phyloP scores from a whole-genome alignment of 2,797 vertebrate genomes.

The Potorous gilbertii region DNA sequence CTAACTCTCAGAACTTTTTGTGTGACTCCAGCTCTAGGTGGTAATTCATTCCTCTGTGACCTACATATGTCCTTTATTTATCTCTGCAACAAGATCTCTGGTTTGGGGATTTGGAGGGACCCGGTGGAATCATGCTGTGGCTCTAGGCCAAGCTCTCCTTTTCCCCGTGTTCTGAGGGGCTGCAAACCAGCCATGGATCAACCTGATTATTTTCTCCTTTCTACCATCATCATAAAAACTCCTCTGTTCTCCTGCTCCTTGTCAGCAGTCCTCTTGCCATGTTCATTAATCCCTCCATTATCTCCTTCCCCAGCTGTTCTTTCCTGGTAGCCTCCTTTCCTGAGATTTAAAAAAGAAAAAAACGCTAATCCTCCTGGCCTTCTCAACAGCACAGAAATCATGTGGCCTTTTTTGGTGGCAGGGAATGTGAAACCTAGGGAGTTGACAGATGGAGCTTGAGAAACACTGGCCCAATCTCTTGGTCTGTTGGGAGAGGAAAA shows the following conservation, averaged over 20 bases:
- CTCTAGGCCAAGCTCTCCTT: background rate
- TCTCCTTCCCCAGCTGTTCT: constrained; percentile 34
- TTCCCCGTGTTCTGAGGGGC: background rate
- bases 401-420: background rate
- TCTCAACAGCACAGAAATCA: constrained; percentile 9
- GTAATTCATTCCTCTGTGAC: background rate
- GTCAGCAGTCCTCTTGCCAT: background rate
- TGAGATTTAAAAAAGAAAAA: background rate
- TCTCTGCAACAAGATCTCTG: background rate
- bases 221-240: background rate
- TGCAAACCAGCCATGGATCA: background rate
- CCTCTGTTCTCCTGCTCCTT: background rate
- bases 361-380: constrained; percentile 11
- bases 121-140: background rate
- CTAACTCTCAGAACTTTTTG: background rate
- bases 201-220: background rate
- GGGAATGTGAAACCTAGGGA: background rate
- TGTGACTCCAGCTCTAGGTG: background rate
- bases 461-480: background rate
- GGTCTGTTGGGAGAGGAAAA: background rate
- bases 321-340: constrained; percentile 15
- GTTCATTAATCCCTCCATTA: constrained; percentile 11
- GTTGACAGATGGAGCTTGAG: constrained; percentile 22
- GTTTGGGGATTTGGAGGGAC: background rate
- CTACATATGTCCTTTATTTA: background rate